These are phyloP conservation scores for Lacerta agilis DNA, from an alignment of 2,797 vertebrate genomes.

Conservation along the genomic window DNA sequence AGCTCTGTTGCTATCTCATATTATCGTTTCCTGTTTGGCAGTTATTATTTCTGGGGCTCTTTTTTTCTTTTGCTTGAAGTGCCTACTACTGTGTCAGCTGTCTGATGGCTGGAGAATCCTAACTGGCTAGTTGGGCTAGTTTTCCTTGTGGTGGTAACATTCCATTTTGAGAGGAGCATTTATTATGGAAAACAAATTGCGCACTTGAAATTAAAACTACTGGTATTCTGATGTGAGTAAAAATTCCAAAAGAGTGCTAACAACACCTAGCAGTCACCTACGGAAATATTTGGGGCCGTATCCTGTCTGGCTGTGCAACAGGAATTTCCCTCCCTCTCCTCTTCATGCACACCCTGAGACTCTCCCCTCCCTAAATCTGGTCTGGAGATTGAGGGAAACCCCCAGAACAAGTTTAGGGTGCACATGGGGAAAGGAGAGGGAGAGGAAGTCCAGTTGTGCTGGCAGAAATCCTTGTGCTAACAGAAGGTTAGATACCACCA, in stretches of 20 bases:
- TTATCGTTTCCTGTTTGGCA: neutral
- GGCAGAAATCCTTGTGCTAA: no score
- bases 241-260: neutral
- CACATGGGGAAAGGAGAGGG: no score
- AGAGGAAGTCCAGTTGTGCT: no score
- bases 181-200: neutral
- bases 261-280: neutral
- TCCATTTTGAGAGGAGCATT: neutral
- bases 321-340: no score
- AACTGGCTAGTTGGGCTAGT: neutral
- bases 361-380: no score
- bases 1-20: neutral
- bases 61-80: neutral
- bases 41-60: conserved; percentile 5
- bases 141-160: neutral
- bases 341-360: no score
- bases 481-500: no score
- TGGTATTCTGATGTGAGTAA: neutral
- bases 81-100: neutral
- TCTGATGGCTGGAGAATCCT: neutral
- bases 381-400: no score
- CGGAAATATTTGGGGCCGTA: neutral
- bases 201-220: neutral
- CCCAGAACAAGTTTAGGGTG: no score
- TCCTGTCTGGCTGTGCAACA: no score